Conservation (phyloP, 2,797 vertebrate genomes). For the Urophycis tenuis region DNA sequence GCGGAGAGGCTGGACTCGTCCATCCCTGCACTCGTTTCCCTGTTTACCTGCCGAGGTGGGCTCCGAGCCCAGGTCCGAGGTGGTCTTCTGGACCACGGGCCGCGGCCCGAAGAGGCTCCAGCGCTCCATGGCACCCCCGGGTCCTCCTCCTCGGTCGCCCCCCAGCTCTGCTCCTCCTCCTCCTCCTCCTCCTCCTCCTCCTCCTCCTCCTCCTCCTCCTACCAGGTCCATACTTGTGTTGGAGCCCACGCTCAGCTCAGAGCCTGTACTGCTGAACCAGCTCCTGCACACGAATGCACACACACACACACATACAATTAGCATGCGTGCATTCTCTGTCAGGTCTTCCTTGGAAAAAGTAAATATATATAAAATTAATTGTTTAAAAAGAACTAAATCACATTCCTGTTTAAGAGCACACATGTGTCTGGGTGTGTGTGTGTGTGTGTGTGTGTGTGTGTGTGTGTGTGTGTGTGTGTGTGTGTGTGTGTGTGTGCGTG, state of each 20-base stretch:
- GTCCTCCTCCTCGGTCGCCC: too few species aligned
- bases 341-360: not conserved
- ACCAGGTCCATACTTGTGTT: slow-evolving; percentile 64
- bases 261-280: slow-evolving; percentile 68
- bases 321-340: not conserved
- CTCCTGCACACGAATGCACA: slow-evolving; percentile 45
- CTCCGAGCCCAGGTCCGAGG: slow-evolving; percentile 64
- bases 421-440: too few species aligned
- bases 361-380: not conserved
- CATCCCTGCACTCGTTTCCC: too few species aligned
- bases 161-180: too few species aligned
- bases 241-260: slow-evolving; percentile 63
- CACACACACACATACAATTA: slow-evolving; percentile 5
- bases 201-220: slow-evolving; percentile 11
- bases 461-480: not conserved
- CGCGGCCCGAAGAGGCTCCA: slow-evolving; percentile 68
- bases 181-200: not conserved
- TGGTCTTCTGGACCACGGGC: slow-evolving; percentile 56
- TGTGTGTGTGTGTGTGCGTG: not conserved
- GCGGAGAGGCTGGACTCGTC: not conserved
- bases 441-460: too few species aligned
- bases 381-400: not conserved
- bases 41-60: slow-evolving; percentile 40
- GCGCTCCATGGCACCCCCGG: slow-evolving; percentile 54
- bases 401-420: not conserved